A percentile compares a stretch with the other conserved stretches of the same genome.
Evolutionary conservation across 1,140 invertebrate genomes (phyloP).

Genomic region (Hermetia illucens): DNA sequence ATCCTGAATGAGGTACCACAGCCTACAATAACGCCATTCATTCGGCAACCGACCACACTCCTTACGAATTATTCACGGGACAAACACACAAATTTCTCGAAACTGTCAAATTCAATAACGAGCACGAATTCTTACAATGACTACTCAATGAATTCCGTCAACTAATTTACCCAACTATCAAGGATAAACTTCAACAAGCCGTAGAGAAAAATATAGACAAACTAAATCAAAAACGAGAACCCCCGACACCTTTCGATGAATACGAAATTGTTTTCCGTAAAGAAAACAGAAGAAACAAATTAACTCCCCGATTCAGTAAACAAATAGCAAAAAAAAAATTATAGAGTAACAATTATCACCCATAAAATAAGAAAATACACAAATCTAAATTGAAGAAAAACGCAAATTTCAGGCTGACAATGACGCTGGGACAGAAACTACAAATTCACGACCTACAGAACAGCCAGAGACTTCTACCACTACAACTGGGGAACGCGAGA

Average conservation of each 20-base stretch:
- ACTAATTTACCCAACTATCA: constrained; percentile 1
- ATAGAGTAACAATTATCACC: no score
- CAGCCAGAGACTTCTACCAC: no score
- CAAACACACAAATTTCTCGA: constrained; percentile 3
- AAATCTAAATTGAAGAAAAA: no score
- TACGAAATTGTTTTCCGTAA: neutral
- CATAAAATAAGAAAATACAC: no score
- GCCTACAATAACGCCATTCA: constrained; percentile 10
- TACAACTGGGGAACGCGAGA: no score
- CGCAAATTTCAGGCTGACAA: no score
- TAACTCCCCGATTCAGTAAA: no score
- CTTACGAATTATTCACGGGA: constrained; percentile 8
- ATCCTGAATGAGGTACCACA: constrained; percentile 7
- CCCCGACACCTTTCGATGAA: neutral
- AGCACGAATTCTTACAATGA: neutral
- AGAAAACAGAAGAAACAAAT: neutral
- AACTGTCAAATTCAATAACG: neutral
- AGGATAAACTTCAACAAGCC: neutral
- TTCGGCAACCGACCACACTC: constrained; percentile 6
- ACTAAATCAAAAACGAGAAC: constrained; percentile 5
- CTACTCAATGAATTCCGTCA: no score
- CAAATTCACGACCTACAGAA: no score
- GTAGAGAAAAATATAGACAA: constrained; percentile 3
- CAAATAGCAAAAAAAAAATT: no score
- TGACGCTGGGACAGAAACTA: no score